These are phyloP conservation scores for Oryctes rhinoceros DNA, from an alignment of 1,140 invertebrate species.

Conservation along the genomic window DNA sequence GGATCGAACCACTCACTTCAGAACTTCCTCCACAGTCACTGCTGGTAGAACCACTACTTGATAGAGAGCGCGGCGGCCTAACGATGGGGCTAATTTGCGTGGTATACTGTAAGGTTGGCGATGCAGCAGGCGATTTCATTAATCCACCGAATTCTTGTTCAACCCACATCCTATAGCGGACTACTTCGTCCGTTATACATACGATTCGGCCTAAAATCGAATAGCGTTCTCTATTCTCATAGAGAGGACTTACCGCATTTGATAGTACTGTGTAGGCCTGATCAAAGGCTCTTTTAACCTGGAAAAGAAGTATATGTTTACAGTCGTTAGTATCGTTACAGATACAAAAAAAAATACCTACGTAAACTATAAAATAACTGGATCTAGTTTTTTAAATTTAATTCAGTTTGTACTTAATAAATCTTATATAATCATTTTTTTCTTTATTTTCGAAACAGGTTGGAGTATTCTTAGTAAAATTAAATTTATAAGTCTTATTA, in stretches of 20 bases:
- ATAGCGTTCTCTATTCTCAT: constrained; percentile 65
- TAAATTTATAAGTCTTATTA: too few species aligned
- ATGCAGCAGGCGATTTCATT: constrained; percentile 42
- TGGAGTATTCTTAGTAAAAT: too few species aligned
- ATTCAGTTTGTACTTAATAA: too few species aligned
- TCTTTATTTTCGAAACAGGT: too few species aligned
- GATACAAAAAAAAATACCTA: too few species aligned
- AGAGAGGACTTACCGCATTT: constrained; percentile 78
- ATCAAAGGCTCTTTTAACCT: constrained; percentile 95
- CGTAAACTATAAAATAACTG: too few species aligned
- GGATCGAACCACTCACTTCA: constrained; percentile 51
- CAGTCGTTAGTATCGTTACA: too few species aligned
- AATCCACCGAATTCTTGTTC: constrained; percentile 51
- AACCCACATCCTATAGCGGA: constrained; percentile 83
- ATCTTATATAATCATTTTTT: too few species aligned
- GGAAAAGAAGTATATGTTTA: constrained; percentile 59
- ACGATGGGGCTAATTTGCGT: constrained; percentile 39
- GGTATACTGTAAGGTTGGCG: constrained; percentile 42
- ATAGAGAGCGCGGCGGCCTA: constrained; percentile 55
- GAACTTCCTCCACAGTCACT: constrained; percentile 58
- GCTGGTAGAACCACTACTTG: constrained; percentile 56
- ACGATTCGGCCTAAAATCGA: constrained; percentile 90
- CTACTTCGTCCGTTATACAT: constrained; percentile 91
- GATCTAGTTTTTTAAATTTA: too few species aligned
- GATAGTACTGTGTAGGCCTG: constrained; percentile 90